Evolutionary conservation across 2,113 vertebrate genomes (phyloP), one percentile per base, ranked within the genome.

Genomic region (Bothrops jararaca): DNA sequence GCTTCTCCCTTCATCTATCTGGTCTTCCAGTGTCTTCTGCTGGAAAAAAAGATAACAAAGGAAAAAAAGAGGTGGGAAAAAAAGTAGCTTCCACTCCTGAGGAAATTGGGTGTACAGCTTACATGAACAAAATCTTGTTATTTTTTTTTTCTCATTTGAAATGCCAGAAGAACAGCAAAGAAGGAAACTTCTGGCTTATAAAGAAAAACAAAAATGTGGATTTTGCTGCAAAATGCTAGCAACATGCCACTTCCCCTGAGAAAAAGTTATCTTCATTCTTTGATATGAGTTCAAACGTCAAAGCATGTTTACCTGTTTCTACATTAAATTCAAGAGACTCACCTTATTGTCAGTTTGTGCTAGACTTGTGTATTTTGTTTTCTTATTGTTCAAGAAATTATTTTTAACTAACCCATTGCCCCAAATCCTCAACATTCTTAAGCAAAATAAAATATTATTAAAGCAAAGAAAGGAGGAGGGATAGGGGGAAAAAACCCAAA

Each of bases 181-280:
- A 88, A 93, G 24, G 39, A 94, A 64, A 2, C 12, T 90, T 89
- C 26, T 50, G 0, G 1, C 60, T 87, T 53, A 50, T 18, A 89
- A 94, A 48, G 12, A 90, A 90, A 95, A 92, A 92, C 10, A 90
- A 92, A 91, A 10, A 29, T 91, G 89, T 80, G 15, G 56, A 64
- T 52, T 74, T 48, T 52, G 53, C 60, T 56, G 92, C 26, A 69
- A 88, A 90, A 92, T 23, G 26, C 88, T n/a, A 93, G 91, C 42
- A 92, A 54, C 13, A 50, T 24, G 22, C 5, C 48, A 93, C 5
- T 52, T 60, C 54, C 22, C 56, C 80, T 52, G 5, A 50, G 93
- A 92, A 9, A 91, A 86, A 7, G 69, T 91, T 93, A 91, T 69
- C 92, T 89, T 90, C 45, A 60, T 11, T 86, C 3, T 29, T 13